Percentiles rank a stretch among this genome's conserved stretches.
Evolutionary conservation across 2,113 vertebrate genomes (phyloP).

Genomic region (Barnardius zonarius): DNA sequence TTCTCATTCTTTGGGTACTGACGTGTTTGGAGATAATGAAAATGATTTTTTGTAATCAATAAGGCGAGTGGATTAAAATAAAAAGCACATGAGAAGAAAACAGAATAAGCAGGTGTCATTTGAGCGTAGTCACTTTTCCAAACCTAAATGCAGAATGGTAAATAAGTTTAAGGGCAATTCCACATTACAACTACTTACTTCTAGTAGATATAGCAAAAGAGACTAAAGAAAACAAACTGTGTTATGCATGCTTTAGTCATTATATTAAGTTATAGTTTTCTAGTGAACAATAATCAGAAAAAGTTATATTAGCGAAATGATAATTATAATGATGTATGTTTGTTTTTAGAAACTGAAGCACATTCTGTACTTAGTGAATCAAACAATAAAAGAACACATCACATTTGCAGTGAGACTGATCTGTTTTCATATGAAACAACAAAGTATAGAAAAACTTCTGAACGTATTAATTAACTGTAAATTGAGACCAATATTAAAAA

Average conservation of each 20-base stretch:
- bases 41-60: neutral
- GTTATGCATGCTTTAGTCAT: neutral
- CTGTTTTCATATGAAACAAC: neutral
- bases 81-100: neutral
- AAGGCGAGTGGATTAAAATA: neutral
- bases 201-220: neutral
- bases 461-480: neutral
- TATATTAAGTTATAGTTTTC: neutral
- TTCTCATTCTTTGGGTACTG: neutral
- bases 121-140: neutral
- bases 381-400: conserved; percentile 13
- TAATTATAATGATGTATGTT: conserved; percentile 5
- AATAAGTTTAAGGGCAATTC: neutral
- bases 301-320: neutral
- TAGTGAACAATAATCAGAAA: conserved; percentile 30
- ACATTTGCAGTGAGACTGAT: conserved; percentile 12
- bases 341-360: conserved; percentile 14
- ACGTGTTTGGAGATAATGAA: neutral
- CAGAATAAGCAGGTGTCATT: neutral
- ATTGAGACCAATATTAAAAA: neutral
- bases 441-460: neutral
- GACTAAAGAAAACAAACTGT: neutral
- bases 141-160: neutral
- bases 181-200: neutral
- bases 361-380: conserved; percentile 24